Conservation (phyloP, 1,140 invertebrate genomes). For the Zaprionus africanus region DNA sequence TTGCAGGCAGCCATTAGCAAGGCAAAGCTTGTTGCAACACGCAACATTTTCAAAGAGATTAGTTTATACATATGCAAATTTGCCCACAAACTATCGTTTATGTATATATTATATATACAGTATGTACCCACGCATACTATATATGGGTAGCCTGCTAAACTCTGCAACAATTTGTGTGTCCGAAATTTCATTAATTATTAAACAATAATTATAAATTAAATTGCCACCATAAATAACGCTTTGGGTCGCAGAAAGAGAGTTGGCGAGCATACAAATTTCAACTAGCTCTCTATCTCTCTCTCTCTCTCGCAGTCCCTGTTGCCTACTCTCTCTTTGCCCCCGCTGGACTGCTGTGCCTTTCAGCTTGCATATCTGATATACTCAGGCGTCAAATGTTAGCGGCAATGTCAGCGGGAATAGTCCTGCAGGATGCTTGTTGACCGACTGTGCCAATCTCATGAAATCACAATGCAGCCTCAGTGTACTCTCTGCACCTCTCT, state of each 20-base stretch:
- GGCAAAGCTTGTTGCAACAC: neutral
- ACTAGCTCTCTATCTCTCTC: neutral
- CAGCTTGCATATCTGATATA: conserved; percentile 46
- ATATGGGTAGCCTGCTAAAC: neutral
- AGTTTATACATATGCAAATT: neutral
- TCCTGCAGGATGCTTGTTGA: conserved; percentile 41
- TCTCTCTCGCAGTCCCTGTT: neutral
- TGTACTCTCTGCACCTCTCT: neutral
- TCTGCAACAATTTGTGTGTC: neutral
- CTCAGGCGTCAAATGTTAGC: conserved; percentile 61
- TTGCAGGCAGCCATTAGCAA: neutral
- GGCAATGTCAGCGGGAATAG: conserved; percentile 40
- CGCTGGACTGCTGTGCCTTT: conserved; percentile 1
- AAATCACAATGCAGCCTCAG: conserved; percentile 39
- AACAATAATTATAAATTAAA: conserved; percentile 9
- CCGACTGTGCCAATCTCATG: conserved; percentile 39
- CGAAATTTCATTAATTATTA: conserved; percentile 3
- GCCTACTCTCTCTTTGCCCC: neutral
- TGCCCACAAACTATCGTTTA: neutral
- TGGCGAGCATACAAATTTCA: neutral
- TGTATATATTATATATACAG: neutral
- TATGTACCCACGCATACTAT: too few species aligned
- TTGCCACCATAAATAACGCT: conserved; percentile 6
- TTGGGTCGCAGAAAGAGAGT: neutral
- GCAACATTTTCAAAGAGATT: neutral